These are phyloP conservation scores for Ochotona curzoniae DNA, from an alignment of 2,113 vertebrate species.

Conservation along the genomic window DNA sequence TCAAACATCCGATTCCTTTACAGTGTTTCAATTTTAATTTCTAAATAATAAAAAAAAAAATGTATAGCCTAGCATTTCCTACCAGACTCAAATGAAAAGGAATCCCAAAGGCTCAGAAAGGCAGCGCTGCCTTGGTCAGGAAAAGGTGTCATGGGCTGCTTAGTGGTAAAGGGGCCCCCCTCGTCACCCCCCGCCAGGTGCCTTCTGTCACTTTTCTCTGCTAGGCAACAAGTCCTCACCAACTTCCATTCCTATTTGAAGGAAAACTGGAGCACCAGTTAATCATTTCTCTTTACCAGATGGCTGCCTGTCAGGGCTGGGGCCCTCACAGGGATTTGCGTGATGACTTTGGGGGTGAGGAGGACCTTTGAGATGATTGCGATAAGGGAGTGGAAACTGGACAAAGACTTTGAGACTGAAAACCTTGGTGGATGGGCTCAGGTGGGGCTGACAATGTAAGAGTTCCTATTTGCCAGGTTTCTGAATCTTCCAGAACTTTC, in stretches of 20 bases:
- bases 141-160: background rate
- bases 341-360: background rate
- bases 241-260: background rate
- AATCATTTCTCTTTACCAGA: background rate
- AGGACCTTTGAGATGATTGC: background rate
- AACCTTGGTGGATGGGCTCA: background rate
- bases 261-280: background rate
- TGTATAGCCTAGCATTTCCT: background rate
- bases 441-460: background rate
- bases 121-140: background rate
- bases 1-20: no score
- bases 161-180: background rate
- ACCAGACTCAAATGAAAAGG: constrained; percentile 19
- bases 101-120: background rate
- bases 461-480: background rate
- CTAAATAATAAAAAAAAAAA: background rate
- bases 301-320: background rate
- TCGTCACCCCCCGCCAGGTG: no score
- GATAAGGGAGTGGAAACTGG: background rate
- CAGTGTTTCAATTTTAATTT: constrained; percentile 27
- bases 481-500: background rate
- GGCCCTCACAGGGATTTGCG: background rate
- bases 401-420: background rate
- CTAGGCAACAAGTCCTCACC: background rate
- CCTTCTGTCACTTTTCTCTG: background rate